Percentiles rank a stretch among this genome's conserved stretches.
Conservation (phyloP, 1,140 invertebrate species). For the Drosophila eugracilis region DNA sequence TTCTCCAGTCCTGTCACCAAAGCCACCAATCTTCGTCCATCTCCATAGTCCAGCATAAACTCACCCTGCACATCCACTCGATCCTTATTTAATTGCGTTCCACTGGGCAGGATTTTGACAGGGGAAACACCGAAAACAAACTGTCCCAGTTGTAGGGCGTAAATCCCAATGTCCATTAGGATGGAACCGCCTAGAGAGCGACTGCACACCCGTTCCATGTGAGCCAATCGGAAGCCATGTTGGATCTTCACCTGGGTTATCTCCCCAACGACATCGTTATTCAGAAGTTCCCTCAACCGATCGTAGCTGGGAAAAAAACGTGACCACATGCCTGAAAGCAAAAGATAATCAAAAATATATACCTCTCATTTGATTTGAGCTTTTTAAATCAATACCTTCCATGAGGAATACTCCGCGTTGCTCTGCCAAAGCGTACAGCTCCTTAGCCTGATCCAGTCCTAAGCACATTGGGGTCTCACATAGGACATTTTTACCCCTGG, state of each 20-base stretch:
- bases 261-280: constrained; percentile 89
- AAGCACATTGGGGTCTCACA: constrained; percentile 94
- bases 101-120: constrained; percentile 87
- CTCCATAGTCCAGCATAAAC: constrained; percentile 88
- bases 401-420: constrained; percentile 90
- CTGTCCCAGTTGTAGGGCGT: constrained; percentile 90
- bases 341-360: constrained; percentile 85
- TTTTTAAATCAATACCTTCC: constrained; percentile 87
- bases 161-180: constrained; percentile 93
- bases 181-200: constrained; percentile 90
- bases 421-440: constrained; percentile 88
- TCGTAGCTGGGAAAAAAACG: constrained; percentile 92
- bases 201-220: constrained; percentile 57
- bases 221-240: constrained; percentile 87
- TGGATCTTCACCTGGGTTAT: constrained; percentile 88
- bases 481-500: constrained; percentile 91
- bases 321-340: constrained; percentile 88
- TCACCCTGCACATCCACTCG: constrained; percentile 89
- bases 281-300: constrained; percentile 87
- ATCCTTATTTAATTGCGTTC: constrained; percentile 87
- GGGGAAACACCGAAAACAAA: constrained; percentile 89
- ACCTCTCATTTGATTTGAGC: background rate
- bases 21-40: constrained; percentile 87
- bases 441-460: constrained; percentile 88
- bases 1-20: constrained; percentile 85